phyloP scores from a whole-genome alignment of 2,888 invertebrate genomes.

The Thecocarcelia acutangulata region DNA sequence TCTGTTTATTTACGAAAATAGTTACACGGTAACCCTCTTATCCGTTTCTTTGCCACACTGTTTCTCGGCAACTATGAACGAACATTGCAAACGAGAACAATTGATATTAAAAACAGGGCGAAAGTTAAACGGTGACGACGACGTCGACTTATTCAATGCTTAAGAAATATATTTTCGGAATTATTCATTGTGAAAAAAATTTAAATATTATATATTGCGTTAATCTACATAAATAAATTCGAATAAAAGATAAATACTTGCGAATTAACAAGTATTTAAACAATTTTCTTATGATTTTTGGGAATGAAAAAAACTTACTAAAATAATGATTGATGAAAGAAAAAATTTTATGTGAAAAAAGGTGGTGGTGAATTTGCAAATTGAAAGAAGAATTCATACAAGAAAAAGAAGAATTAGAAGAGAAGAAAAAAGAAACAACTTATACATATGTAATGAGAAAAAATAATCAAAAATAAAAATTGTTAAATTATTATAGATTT shows the following conservation, averaged over 20 bases:
- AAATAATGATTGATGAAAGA: constrained; percentile 53
- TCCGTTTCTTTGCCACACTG: constrained; percentile 57
- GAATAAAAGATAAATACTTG: constrained; percentile 42
- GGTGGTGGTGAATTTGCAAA: constrained; percentile 70
- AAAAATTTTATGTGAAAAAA: constrained; percentile 63
- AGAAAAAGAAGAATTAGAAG: constrained; percentile 43
- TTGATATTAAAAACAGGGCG: constrained; percentile 72
- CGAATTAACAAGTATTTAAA: constrained; percentile 46
- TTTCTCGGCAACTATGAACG: constrained; percentile 45
- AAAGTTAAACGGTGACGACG: constrained; percentile 74
- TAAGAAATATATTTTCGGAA: constrained; percentile 61
- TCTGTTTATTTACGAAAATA: constrained; percentile 14
- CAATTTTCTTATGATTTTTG: constrained; percentile 47
- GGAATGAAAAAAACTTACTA: constrained; percentile 49
- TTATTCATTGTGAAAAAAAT: constrained; percentile 60
- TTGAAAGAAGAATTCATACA: constrained; percentile 62
- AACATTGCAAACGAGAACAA: constrained; percentile 62
- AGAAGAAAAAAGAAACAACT: constrained; percentile 45
- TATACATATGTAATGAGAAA: constrained; percentile 38
- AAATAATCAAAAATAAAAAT: constrained; percentile 32
- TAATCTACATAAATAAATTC: constrained; percentile 28
- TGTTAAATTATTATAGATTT: constrained; percentile 31
- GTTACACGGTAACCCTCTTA: constrained; percentile 58
- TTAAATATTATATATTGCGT: constrained; percentile 55
- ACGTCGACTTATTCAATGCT: constrained; percentile 74